These are phyloP conservation scores for Drosophila setosimentum DNA, from an alignment of 2,888 invertebrate genomes.

Conservation along the genomic window DNA sequence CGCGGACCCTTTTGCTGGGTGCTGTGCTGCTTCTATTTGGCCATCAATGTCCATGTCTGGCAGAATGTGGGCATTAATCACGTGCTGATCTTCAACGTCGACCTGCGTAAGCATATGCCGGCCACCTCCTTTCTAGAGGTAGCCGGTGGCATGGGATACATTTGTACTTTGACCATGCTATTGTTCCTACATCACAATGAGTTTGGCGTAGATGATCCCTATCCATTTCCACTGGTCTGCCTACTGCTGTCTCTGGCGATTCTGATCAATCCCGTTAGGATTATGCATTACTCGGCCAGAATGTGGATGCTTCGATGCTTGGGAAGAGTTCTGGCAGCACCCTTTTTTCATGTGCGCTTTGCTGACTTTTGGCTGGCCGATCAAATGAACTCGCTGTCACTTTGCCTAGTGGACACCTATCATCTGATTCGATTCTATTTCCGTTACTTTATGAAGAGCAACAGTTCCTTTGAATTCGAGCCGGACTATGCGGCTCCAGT, in stretches of 20 bases:
- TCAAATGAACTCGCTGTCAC: slow-evolving; percentile 95
- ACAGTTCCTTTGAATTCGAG: slow-evolving; percentile 84
- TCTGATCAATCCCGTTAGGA: slow-evolving; percentile 94
- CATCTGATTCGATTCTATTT: slow-evolving; percentile 95
- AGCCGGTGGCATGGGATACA: slow-evolving; percentile 94
- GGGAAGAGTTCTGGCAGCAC: slow-evolving; percentile 92
- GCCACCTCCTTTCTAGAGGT: slow-evolving; percentile 96
- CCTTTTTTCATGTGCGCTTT: slow-evolving; percentile 95
- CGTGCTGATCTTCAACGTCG: slow-evolving; percentile 97
- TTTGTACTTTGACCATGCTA: slow-evolving; percentile 95
- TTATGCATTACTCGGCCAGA: slow-evolving; percentile 94
- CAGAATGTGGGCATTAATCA: slow-evolving; percentile 97
- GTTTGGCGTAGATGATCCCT: slow-evolving; percentile 90
- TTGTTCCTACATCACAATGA: slow-evolving; percentile 88
- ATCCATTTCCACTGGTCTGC: slow-evolving; percentile 94
- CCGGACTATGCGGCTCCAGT: slow-evolving; percentile 90
- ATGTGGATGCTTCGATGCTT: slow-evolving; percentile 94
- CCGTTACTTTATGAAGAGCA: slow-evolving; percentile 26
- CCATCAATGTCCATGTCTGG: slow-evolving; percentile 98
- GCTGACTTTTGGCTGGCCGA: slow-evolving; percentile 99
- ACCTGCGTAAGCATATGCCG: slow-evolving; percentile 94
- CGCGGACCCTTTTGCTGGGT: slow-evolving; percentile 95
- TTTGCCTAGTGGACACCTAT: slow-evolving; percentile 95
- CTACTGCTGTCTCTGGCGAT: slow-evolving; percentile 91
- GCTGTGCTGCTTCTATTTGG: slow-evolving; percentile 95